These are phyloP conservation scores for Tillus elongatus DNA, from an alignment of 2,888 invertebrate species.

Conservation along the genomic window DNA sequence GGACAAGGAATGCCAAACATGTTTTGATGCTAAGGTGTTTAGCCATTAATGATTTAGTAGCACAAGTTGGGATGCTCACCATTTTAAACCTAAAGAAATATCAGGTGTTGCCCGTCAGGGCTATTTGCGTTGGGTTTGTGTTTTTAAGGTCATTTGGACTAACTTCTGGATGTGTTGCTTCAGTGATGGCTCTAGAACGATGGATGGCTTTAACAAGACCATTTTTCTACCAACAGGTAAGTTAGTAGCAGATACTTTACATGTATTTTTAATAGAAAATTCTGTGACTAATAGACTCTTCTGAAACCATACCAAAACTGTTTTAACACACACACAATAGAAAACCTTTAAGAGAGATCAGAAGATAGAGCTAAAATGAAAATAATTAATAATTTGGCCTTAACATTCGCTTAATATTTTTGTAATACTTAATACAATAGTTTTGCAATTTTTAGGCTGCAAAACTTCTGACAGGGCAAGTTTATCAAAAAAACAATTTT, in stretches of 20 bases:
- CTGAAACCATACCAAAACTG: no score
- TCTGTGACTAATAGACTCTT: no score
- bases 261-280: neutral
- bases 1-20: constrained; percentile 70
- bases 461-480: no score
- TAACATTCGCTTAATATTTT: no score
- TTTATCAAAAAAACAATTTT: no score
- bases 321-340: no score
- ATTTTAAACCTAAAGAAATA: constrained; percentile 52
- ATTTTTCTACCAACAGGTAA: constrained; percentile 81
- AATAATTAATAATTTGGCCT: no score
- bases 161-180: constrained; percentile 79
- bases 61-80: constrained; percentile 67
- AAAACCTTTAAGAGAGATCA: no score
- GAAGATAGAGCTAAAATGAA: no score
- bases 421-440: no score
- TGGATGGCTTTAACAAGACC: constrained; percentile 80
- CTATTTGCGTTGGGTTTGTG: constrained; percentile 59
- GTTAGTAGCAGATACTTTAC: constrained; percentile 15
- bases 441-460: no score
- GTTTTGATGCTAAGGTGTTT: constrained; percentile 69
- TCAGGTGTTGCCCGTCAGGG: constrained; percentile 40
- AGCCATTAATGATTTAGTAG: constrained; percentile 70
- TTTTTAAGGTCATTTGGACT: constrained; percentile 74
- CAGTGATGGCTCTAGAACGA: constrained; percentile 80